phyloP scores from a whole-genome alignment of 2,797 vertebrate species.

The Aldrovandia affinis region DNA sequence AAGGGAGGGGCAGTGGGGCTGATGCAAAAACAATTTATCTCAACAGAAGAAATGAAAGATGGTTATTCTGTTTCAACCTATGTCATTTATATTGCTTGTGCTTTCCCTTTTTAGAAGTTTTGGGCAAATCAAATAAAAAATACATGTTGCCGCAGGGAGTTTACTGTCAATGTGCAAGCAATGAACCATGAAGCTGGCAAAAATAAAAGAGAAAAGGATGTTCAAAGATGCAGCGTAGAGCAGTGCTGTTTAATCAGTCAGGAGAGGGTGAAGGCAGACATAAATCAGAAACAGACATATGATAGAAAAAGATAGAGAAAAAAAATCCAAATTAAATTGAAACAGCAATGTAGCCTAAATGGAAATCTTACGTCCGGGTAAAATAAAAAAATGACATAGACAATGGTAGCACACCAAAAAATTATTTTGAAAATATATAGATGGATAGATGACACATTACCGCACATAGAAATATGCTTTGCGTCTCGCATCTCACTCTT shows the following conservation, averaged over 20 bases:
- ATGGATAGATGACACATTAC: neutral
- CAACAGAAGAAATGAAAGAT: slow-evolving; percentile 1
- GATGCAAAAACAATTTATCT: neutral
- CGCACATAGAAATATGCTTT: neutral
- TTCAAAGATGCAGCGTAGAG: neutral
- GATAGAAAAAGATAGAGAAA: slow-evolving; percentile 28
- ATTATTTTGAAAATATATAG: neutral
- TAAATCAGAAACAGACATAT: neutral
- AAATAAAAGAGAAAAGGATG: neutral
- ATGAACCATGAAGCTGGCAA: slow-evolving; percentile 47
- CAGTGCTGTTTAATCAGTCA: neutral
- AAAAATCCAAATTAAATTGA: neutral
- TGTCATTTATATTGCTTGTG: slow-evolving; percentile 37
- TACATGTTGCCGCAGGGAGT: slow-evolving; percentile 43
- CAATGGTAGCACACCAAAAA: neutral
- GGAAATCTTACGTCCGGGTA: neutral
- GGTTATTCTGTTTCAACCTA: slow-evolving; percentile 35
- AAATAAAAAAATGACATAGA: neutral
- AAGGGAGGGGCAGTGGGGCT: neutral
- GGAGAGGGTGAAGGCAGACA: neutral
- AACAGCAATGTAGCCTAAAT: neutral
- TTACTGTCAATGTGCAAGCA: slow-evolving; percentile 37
- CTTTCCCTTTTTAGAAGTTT: slow-evolving; percentile 40
- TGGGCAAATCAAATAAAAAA: slow-evolving; percentile 50
- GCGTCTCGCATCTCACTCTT: neutral